Conservation (phyloP, 2,888 invertebrate genomes). For the Molanna angustata region DNA sequence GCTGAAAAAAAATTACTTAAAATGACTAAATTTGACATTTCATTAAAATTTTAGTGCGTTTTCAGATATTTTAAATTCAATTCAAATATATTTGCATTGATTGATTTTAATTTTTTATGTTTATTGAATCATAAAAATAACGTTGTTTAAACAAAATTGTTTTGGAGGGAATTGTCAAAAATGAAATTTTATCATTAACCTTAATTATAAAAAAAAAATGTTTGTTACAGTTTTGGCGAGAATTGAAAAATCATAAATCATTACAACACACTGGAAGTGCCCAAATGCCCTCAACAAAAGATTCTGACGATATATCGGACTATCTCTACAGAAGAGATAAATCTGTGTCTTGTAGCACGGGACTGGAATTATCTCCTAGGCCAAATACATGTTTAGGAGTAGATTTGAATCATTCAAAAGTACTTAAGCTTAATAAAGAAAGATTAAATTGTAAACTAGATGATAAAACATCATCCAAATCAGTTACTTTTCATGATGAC, state of each 20-base stretch:
- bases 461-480: constrained; percentile 40
- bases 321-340: constrained; percentile 69
- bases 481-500: constrained; percentile 29
- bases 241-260: constrained; percentile 59
- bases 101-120: constrained; percentile 19
- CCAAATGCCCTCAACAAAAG: constrained; percentile 40
- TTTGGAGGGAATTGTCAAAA: no score
- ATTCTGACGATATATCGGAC: constrained; percentile 47
- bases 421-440: constrained; percentile 32
- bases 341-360: constrained; percentile 75
- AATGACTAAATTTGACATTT: no score
- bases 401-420: constrained; percentile 35
- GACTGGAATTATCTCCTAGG: constrained; percentile 65
- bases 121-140: constrained; percentile 14
- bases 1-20: no score
- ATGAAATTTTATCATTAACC: background rate
- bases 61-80: no score
- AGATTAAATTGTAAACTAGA: constrained; percentile 29
- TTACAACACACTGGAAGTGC: constrained; percentile 44
- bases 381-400: constrained; percentile 66
- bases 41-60: no score
- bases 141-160: no score
- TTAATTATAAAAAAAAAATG: background rate
- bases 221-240: constrained; percentile 63
- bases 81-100: no score